Evolutionary conservation across 2,113 vertebrate genomes (phyloP), one percentile per base, ranked within the genome.

Genomic region (Eulacestoma nigropectus): DNA sequence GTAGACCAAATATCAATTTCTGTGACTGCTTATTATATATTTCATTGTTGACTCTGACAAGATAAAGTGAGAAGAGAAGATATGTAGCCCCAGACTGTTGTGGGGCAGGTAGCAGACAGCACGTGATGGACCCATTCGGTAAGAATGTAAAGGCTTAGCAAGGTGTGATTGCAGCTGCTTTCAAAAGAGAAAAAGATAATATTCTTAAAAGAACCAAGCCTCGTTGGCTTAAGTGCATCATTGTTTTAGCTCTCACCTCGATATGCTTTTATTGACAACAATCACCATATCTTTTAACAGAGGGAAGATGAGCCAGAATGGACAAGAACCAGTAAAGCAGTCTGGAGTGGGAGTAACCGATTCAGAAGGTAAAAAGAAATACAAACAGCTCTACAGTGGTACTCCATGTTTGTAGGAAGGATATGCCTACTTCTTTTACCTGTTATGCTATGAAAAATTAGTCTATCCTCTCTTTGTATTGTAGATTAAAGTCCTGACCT

Each of bases 291-390:
- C 41, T 96, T 95, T 96, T 90, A 93, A 98, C 92, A 99, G 98
- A 95, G 99, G 99, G 93, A 99, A 99, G 96, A 98, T 98, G 91
- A 98, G 98, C 84, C 99, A 99, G 62, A 99, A 99, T 56, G 99
- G 98, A 90, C 98, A 98, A 93, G 98, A 99, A 14, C 91, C 97
- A 37, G 37, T 98, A 70, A 99, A 98, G 65, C 98, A 97, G 69
- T 86, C 98, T 2, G 98, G 98, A 84, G 92, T 97, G 39, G 98
- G 98, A 84, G 97, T 98, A 35, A 85, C 98, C 30, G 99, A 99
- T 78, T 92, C 98, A 67, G 99, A 99, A 98, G 99, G 99, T 99
- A 98, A 98, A 98, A 93, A 89, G 59, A 81, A 87, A 91, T n/a
- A 68, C 82, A 88, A 78, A 87, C 42, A 86, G 19, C 72, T 59